A percentile compares a stretch with the other conserved stretches of the same genome.
These are phyloP conservation scores for Temnothorax longispinosus DNA, from an alignment of 1,140 invertebrate genomes.

Conservation along the genomic window DNA sequence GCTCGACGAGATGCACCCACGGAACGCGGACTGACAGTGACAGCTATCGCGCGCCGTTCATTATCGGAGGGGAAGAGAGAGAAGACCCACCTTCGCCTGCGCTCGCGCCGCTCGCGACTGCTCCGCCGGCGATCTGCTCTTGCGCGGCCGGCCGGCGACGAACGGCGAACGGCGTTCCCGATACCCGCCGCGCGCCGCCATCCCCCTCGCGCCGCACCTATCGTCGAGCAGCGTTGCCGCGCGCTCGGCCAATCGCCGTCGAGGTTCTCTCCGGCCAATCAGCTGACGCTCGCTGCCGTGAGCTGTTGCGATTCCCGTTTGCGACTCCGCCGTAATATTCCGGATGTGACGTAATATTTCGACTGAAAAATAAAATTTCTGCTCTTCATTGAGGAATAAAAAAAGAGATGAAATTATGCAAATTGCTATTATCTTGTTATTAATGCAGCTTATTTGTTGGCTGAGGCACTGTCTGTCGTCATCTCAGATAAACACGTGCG, in stretches of 20 bases:
- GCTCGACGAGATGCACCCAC: constrained; percentile 72
- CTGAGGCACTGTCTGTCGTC: not conserved
- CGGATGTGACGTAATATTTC: too few relatives aligned
- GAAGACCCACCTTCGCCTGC: constrained; percentile 29
- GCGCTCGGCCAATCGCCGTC: not conserved
- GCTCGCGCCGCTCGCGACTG: constrained; percentile 57
- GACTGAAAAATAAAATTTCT: too few relatives aligned
- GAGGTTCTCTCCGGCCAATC: too few relatives aligned
- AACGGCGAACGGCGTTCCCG: constrained; percentile 37
- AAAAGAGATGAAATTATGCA: not conserved
- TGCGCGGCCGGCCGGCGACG: constrained; percentile 70
- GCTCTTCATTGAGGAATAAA: not conserved
- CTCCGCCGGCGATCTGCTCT: constrained; percentile 65
- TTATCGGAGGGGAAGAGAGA: constrained; percentile 59
- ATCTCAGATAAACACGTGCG: not conserved
- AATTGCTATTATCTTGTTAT: not conserved
- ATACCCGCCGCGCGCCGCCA: constrained; percentile 37
- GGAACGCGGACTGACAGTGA: constrained; percentile 73
- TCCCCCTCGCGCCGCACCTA: too few relatives aligned
- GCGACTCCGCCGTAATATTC: too few relatives aligned
- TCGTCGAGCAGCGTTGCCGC: too few relatives aligned
- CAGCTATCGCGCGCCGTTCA: constrained; percentile 76
- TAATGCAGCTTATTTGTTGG: not conserved
- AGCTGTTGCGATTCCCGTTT: too few relatives aligned
- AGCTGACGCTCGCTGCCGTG: too few relatives aligned